These are phyloP conservation scores for Orius laevigatus DNA, from an alignment of 1,140 invertebrate genomes.

Conservation along the genomic window DNA sequence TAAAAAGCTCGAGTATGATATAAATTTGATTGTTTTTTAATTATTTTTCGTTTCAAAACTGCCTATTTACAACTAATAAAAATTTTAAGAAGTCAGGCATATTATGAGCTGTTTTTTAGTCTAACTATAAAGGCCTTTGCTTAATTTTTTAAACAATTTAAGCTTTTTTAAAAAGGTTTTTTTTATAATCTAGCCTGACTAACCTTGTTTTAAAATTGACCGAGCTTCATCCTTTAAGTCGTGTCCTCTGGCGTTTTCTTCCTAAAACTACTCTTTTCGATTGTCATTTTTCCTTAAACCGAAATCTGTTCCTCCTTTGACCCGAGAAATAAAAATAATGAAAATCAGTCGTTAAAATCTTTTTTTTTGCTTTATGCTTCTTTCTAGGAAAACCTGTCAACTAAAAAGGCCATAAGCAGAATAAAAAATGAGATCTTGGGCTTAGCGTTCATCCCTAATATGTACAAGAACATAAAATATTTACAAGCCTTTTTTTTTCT, in stretches of 20 bases:
- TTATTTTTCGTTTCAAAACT: neutral
- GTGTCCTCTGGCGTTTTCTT: neutral
- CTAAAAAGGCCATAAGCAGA: no score
- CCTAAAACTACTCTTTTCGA: neutral
- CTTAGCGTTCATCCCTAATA: no score
- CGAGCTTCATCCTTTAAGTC: neutral
- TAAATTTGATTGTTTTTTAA: conserved; percentile 3
- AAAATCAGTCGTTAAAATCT: no score
- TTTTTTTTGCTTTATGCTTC: no score
- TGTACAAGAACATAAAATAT: no score
- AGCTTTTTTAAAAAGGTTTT: neutral
- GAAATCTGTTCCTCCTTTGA: neutral
- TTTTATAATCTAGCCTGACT: neutral
- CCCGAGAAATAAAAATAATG: no score
- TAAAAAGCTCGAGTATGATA: conserved; percentile 14
- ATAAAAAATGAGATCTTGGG: no score
- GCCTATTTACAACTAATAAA: neutral
- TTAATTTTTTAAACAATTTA: neutral
- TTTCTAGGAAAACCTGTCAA: no score
- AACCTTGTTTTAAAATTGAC: neutral
- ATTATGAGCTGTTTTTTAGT: neutral
- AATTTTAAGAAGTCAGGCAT: neutral
- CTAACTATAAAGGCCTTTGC: neutral
- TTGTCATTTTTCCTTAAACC: neutral
- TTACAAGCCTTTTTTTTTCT: no score